Conservation (phyloP, 2,113 vertebrate genomes). For the Lophius piscatorius region DNA sequence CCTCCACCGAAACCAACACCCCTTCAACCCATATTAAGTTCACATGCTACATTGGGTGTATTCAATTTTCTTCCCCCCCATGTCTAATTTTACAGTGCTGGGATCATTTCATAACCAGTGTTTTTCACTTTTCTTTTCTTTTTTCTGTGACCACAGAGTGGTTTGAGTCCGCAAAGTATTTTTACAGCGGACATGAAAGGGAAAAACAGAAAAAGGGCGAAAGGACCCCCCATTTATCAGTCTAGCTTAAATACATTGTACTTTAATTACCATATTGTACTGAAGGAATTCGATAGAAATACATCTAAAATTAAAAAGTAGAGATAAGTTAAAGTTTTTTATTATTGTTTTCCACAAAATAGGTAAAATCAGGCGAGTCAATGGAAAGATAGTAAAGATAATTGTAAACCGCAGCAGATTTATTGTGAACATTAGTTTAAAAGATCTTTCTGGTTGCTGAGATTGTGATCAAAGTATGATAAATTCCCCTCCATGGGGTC, state of each 20-base stretch:
- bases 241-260: not conserved
- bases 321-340: no score
- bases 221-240: not conserved
- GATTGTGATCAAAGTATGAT: no score
- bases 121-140: slow-evolving; percentile 27
- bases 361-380: no score
- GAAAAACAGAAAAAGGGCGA: slow-evolving; percentile 20
- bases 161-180: slow-evolving; percentile 60
- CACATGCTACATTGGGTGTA: slow-evolving; percentile 55
- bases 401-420: no score
- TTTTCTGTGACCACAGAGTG: slow-evolving; percentile 63
- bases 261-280: no score
- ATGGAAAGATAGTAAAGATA: no score
- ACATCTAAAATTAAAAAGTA: no score
- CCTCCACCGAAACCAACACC: slow-evolving; percentile 48
- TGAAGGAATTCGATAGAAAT: no score
- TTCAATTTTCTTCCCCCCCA: slow-evolving; percentile 54
- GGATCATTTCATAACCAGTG: slow-evolving; percentile 69
- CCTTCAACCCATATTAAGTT: slow-evolving; percentile 70
- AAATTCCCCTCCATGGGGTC: no score
- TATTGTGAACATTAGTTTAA: no score
- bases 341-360: no score
- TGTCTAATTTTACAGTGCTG: slow-evolving; percentile 72
- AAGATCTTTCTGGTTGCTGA: no score
- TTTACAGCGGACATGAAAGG: slow-evolving; percentile 33